These are phyloP conservation scores for Sinella curviseta DNA, from an alignment of 1,140 invertebrate genomes.

Conservation along the genomic window DNA sequence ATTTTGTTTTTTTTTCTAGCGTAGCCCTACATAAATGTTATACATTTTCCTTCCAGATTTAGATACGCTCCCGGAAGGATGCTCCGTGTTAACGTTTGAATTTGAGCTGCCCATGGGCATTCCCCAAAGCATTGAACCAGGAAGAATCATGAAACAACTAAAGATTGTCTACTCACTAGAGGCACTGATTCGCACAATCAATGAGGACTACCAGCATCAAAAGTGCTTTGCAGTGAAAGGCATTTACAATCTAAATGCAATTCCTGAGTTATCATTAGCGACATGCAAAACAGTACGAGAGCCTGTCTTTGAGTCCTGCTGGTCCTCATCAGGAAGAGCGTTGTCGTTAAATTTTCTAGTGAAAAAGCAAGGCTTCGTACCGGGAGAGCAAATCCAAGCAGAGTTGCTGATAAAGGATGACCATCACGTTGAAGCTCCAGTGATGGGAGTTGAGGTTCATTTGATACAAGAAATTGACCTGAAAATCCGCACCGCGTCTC, in stretches of 20 bases:
- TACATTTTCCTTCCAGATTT: background rate
- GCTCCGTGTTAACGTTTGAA: background rate
- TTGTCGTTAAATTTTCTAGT: background rate
- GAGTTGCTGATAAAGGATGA: background rate
- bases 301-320: background rate
- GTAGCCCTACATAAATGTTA: too few relatives aligned
- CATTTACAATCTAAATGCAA: background rate
- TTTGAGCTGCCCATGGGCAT: background rate
- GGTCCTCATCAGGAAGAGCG: background rate
- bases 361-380: conserved; percentile 2
- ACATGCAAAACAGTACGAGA: background rate
- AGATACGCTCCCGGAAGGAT: background rate
- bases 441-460: background rate
- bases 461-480: background rate
- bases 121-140: background rate
- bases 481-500: background rate
- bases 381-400: background rate
- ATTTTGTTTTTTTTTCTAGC: background rate
- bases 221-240: background rate
- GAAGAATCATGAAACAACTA: background rate
- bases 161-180: background rate
- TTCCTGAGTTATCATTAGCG: background rate
- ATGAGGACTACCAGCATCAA: background rate
- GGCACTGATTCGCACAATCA: background rate
- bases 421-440: background rate